These are phyloP conservation scores for Pedetes capensis DNA, from an alignment of 2,113 vertebrate species.

Conservation along the genomic window DNA sequence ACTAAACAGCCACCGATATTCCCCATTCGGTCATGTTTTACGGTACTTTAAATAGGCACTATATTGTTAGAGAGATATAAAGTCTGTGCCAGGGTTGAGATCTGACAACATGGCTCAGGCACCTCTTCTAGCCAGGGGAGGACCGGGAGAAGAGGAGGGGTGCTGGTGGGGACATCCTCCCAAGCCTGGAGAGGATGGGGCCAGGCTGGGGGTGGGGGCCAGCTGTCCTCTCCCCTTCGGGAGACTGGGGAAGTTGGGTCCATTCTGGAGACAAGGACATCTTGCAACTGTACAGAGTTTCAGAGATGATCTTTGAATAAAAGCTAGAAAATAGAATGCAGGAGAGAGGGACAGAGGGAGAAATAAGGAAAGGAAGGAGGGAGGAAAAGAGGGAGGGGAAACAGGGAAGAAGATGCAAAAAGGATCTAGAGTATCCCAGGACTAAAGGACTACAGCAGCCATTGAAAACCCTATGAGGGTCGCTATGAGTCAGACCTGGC, in stretches of 20 bases:
- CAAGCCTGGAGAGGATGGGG: neutral
- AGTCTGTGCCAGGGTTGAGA: constrained; percentile 22
- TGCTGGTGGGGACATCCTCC: accelerated
- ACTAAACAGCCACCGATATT: constrained; percentile 82
- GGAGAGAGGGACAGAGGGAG: neutral
- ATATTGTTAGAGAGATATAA: constrained; percentile 66
- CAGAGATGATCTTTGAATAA: neutral
- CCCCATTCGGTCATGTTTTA: constrained; percentile 84
- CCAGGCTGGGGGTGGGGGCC: accelerated
- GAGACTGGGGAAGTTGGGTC: neutral
- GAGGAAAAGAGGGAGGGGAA: neutral
- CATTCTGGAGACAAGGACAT: neutral
- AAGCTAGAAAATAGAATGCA: neutral
- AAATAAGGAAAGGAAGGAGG: neutral
- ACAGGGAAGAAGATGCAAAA: neutral
- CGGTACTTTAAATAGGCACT: constrained; percentile 70
- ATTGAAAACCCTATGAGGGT: no score
- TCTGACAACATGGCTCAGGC: constrained; percentile 18
- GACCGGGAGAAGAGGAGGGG: neutral
- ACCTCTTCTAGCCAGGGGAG: neutral
- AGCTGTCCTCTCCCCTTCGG: neutral
- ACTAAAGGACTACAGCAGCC: neutral
- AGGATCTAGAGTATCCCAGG: accelerated
- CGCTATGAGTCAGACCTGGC: no score
- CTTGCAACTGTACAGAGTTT: neutral